Base-by-base conservation (phyloP, 2,888 invertebrate species). In the Brachyptera risi region DNA sequence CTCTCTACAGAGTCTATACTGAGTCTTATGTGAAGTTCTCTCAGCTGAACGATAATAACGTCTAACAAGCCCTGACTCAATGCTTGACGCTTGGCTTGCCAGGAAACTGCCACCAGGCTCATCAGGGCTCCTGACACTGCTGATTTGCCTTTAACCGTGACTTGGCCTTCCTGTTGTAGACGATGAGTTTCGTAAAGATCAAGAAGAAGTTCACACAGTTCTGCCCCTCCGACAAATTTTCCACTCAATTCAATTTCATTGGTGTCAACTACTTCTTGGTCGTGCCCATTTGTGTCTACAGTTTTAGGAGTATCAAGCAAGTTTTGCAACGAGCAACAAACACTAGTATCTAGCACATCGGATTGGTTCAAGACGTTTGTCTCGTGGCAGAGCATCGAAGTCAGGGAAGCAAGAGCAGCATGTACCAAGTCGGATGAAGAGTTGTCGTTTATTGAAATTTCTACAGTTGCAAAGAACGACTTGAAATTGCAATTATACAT, bases 1-100 rank as follows among this genome's bases (percentile, higher is more conserved):
- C 72, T 72, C 47, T 79, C 78, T 3, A 76, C 74, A 0, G 78
- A 77, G 65, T 80, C 78, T 17, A 80, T 67, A 67, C 78, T 79
- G 13, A 81, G 69, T 66, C 75, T 75, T 4, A 77, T 71, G 49
- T 79, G 75, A 15, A 75, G 67, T 61, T 79, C 77, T 65, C 76
- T 77, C n/a, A 80, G 66, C 61, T 77, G 74, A 64, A 76, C 70
- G 11, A 80, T 61, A 15, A 73, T 68, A 1, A 71, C 73, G 56
- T 71, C 69, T 1, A 77, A 68, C 3, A 80, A 69, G 40, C 76
- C 75, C 61, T 75, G 72, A 21, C 69, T 65, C 1, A 79, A 65
- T 0, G 79, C 80, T 54, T 69, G 70, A 62, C 68, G 73, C 67
- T 81, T 80, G 0, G 80, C 80, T 65, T 76, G 74, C 5, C 65